Evolutionary conservation across 2,888 invertebrate species (phyloP), one percentile per base, ranked within the genome.

Genomic region (Hypena proboscidalis): DNA sequence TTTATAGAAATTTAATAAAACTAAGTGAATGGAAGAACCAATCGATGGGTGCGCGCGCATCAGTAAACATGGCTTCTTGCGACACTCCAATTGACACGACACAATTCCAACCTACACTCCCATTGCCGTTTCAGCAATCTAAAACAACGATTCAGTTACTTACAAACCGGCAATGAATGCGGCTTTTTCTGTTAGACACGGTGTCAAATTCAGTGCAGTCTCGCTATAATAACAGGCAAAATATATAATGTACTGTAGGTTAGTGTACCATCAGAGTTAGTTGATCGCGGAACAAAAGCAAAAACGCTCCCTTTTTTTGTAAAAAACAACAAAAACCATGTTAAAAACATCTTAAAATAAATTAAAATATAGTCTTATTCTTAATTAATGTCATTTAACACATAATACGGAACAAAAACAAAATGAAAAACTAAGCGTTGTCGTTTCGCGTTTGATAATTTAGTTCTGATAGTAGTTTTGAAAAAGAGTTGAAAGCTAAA

Each of bases 11-110:
- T 68, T 73, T 74, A 77, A 78, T 77, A 74, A 52, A 74, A 66
- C 67, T 71, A 72, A 71, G 67, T 74, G 72, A 74, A 78, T 77
- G 74, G 63, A 67, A 58, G 46, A n/a, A 47, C 59, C 60, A 82
- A 87, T 87, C 86, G 75, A 85, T 84, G 77, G 43, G 35, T 89
- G 89, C 89, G 89, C 89, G 89, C 89, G 89, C 89, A 88, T 41
- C 44, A 25, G 44, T 51, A 42, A 60, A 70, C 63, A 83, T 73
- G 82, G 80, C 85, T 85, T 85, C 80, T 67, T 68, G 50, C 46
- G 47, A 38, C 45, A 57, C 36, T 27, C 33, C 14, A 19, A n/a
- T 55, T 32, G 23, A 46, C 14, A 31, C 33, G 39, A 44, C 13
- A 26, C 4, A 31, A 21, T 37, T 21, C 2, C 8, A 3, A 11